Base-by-base conservation (phyloP, 2,113 vertebrate genomes). In the Rana temporaria region DNA sequence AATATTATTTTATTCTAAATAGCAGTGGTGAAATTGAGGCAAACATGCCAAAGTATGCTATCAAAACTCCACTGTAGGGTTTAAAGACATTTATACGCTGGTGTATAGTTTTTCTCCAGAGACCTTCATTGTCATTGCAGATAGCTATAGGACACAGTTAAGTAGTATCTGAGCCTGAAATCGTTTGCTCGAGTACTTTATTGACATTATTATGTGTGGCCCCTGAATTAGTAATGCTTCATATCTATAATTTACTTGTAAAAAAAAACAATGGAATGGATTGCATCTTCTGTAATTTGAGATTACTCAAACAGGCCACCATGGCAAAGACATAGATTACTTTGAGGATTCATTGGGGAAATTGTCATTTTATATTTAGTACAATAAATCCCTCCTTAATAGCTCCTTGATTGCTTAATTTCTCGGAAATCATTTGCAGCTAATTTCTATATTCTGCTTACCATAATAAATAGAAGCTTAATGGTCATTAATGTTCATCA, bases 371-470 rank as follows among this genome's bases (percentile, higher is more conserved):
- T 76, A 32, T 84, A 78, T 76, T 87, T 85, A 85, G 65, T 78
- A 84, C 85, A 86, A 81, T 81, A 73, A 84, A 68, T 86, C 77
- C 75, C 72, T 84, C 30, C 64, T 65, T 85, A 85, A 75, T 82
- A 65, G 52, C 77, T 71, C 66, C 59, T 88, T 79, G 84, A 80
- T 89, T 85, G 74, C 57, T 88, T 89, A 30, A 85, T 86, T 88
- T 87, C 81, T 69, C 30, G 84, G 79, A 71, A 70, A 78, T 87
- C 82, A 69, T 53, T 30, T 85, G 22, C 4, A 74, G 76, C 62
- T 72, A 75, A 67, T 79, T 75, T 86, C 75, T 86, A 84, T 78
- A 78, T 82, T 85, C 78, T 73, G 52, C 56, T 86, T 85, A 75
- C 67, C 79, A 74, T 80, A 79, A 82, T n/a, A 72, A 85, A 75